A percentile compares a stretch with the other conserved stretches of the same genome.
These are phyloP conservation scores for Prietella phreatophila DNA, from an alignment of 2,113 vertebrate species.

Conservation along the genomic window DNA sequence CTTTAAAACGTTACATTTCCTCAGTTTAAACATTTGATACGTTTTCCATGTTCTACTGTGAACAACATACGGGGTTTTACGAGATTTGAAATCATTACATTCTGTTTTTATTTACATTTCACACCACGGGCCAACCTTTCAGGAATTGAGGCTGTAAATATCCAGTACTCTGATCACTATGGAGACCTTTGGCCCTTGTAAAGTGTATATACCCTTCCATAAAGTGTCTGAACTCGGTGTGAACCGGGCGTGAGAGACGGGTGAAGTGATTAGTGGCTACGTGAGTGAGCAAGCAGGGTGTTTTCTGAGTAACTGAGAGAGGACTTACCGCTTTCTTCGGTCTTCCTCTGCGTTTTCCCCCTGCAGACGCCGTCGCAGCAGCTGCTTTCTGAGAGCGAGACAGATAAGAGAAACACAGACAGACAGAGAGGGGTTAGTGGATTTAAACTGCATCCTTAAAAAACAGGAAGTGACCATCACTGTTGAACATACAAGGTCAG, in stretches of 20 bases:
- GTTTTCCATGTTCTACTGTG: no score
- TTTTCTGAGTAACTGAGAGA: background rate
- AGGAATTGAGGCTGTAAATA: no score
- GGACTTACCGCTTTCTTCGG: constrained; percentile 89
- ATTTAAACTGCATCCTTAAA: background rate
- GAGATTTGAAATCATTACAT: no score
- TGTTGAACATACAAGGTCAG: background rate
- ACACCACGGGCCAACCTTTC: no score
- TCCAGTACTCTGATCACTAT: background rate
- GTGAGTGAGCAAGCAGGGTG: no score
- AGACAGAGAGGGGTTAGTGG: background rate
- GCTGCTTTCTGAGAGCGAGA: constrained; percentile 77
- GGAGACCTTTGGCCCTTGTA: background rate
- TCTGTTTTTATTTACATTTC: no score
- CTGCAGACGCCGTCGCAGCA: constrained; percentile 77
- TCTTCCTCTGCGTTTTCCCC: constrained; percentile 87
- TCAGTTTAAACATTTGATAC: no score
- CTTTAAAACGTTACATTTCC: no score
- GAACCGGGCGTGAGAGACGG: background rate
- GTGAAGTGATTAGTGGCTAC: background rate
- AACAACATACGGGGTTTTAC: no score
- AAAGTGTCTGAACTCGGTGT: background rate
- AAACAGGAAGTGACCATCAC: background rate
- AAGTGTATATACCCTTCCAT: background rate
- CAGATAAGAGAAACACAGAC: background rate